Percentiles rank a stretch among this genome's conserved stretches.
These are phyloP conservation scores for Percopsis omiscomaycus DNA, from an alignment of 2,797 vertebrate species.

Conservation along the genomic window DNA sequence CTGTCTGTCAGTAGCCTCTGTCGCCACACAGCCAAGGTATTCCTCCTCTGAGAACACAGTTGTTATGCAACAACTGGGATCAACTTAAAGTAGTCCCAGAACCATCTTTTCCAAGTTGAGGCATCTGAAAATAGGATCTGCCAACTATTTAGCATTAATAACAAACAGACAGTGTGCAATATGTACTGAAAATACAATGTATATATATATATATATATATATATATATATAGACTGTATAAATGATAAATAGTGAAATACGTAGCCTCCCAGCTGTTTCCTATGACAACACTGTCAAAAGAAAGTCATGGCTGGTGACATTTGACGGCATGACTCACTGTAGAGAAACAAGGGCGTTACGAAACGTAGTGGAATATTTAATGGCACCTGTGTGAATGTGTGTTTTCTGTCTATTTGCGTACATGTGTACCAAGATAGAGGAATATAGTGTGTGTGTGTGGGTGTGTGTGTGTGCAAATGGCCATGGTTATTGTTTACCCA, in stretches of 20 bases:
- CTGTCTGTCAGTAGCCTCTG: background rate
- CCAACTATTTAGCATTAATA: background rate
- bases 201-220: too few species aligned
- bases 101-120: background rate
- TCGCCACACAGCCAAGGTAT: background rate
- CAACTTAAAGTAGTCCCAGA: background rate
- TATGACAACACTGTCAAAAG: slow-evolving; percentile 47
- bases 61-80: background rate
- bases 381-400: slow-evolving; percentile 35
- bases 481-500: slow-evolving; percentile 49
- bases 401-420: slow-evolving; percentile 29
- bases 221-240: too few species aligned
- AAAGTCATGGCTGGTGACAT: slow-evolving; percentile 45
- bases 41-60: background rate
- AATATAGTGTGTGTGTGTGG: slow-evolving; percentile 51
- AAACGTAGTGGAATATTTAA: slow-evolving; percentile 68
- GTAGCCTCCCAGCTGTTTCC: too few species aligned
- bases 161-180: background rate
- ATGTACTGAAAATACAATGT: background rate
- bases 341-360: slow-evolving; percentile 41
- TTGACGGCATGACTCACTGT: slow-evolving; percentile 55
- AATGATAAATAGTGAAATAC: too few species aligned
- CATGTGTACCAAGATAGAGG: slow-evolving; percentile 22
- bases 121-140: background rate
- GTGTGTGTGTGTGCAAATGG: slow-evolving; percentile 59